Base-by-base conservation (phyloP, 2,113 vertebrate genomes). In the Thunnus maccoyii region DNA sequence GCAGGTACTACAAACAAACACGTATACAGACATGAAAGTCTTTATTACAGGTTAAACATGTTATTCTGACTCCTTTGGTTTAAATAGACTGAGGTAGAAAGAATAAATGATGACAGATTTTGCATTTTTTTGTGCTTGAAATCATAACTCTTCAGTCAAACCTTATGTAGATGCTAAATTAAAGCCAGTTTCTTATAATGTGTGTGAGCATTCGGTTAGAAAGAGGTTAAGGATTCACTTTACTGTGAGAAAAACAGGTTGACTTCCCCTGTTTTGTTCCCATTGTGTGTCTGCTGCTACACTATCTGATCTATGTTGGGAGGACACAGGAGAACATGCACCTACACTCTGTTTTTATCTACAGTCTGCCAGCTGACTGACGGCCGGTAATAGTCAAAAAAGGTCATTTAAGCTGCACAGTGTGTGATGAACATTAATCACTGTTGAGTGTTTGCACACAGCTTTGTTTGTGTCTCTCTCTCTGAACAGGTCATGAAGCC, bases 401-500 rank as follows among this genome's bases (percentile, higher is more conserved):
- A 13, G 13, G 12, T 58, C 15, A 10, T 25, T 32, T 8, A 3
- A 46, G 44, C 18, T 46, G 57, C 13, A 30, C 11, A 10, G 57
- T 55, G 48, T 63, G 17, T 70, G 71, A 51, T 41, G 36, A 41
- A 36, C 71, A 54, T 76, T 62, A 68, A 46, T 27, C 13, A 2
- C 6, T 1, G 27, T 41, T 2, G 63, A 60, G 74, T 88, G 83
- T 89, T 78, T 89, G 88, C 82, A 73, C 86, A 90, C 86, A 50
- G 48, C 54, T 55, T 64, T 86, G 83, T 91, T 84, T 93, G 80
- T 91, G 3, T 78, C 3, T 86, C 14, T 90, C 22, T 78, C 63
- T 65, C 20, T 74, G 62, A 47, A 48, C 80, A 92, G 91, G 89
- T 81, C 86, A 95, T 95, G 94, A 95, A 95, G 89, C 91, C 94